Conservation (phyloP, 2,888 invertebrate genomes). For the Hydropsyche betteni region DNA sequence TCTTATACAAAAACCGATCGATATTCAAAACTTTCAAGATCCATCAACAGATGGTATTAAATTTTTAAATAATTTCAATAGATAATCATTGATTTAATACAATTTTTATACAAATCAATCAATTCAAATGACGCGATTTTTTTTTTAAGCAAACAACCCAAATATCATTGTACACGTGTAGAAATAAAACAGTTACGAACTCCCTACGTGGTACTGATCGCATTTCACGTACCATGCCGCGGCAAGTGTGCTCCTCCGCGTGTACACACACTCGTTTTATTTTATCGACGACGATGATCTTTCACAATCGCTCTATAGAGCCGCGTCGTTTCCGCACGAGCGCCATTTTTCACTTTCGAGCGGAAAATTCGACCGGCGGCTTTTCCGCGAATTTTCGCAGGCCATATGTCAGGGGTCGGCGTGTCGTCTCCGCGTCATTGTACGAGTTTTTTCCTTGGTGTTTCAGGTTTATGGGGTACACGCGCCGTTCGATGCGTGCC, state of each 20-base stretch:
- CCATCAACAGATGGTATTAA: neutral
- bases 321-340: neutral
- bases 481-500: neutral
- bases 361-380: neutral
- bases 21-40: neutral
- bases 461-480: neutral
- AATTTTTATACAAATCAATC: too few species aligned
- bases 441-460: neutral
- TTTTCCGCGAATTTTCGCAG: neutral
- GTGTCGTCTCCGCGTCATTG: neutral
- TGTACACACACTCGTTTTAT: neutral
- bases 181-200: slow-evolving; percentile 24
- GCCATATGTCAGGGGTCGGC: slow-evolving; percentile 7
- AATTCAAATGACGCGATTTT: too few species aligned
- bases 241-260: slow-evolving; percentile 4
- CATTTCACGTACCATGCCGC: slow-evolving; percentile 21
- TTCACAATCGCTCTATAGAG: neutral
- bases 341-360: slow-evolving; percentile 5
- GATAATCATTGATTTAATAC: too few species aligned
- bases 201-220: slow-evolving; percentile 26
- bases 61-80: neutral
- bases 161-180: slow-evolving; percentile 18
- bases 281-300: slow-evolving; percentile 16
- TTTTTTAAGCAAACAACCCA: neutral
- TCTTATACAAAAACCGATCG: neutral